Conservation (phyloP, 2,797 vertebrate genomes). For the Adrianichthys oophorus region DNA sequence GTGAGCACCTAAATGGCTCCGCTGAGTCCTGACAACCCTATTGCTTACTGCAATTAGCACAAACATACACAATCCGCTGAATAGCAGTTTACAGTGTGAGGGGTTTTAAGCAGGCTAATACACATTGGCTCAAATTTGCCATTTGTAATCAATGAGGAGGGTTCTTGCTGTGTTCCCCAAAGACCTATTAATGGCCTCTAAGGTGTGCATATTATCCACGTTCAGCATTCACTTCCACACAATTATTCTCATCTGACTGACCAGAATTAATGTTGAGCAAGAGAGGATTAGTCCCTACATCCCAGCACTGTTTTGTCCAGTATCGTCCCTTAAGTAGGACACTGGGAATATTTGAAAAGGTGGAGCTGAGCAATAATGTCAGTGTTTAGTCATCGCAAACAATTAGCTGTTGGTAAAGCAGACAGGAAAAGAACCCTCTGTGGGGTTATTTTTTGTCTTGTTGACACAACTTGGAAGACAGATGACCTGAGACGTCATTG, state of each 20-base stretch:
- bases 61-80: slow-evolving; percentile 68
- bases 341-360: slow-evolving; percentile 46
- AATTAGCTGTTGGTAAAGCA: slow-evolving; percentile 23
- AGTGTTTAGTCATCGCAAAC: slow-evolving; percentile 21
- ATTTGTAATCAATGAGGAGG: slow-evolving; percentile 77
- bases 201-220: slow-evolving; percentile 75
- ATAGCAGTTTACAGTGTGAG: slow-evolving; percentile 68
- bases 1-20: slow-evolving; percentile 74
- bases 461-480: not conserved
- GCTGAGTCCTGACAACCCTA: slow-evolving; percentile 75
- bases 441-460: not conserved
- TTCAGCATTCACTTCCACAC: slow-evolving; percentile 72
- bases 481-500: too few relatives aligned
- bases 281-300: slow-evolving; percentile 53
- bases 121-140: slow-evolving; percentile 73
- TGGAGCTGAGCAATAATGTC: slow-evolving; percentile 22
- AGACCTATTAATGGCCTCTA: slow-evolving; percentile 76
- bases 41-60: slow-evolving; percentile 81
- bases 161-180: slow-evolving; percentile 65
- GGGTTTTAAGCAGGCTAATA: slow-evolving; percentile 57
- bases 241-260: slow-evolving; percentile 77
- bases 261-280: slow-evolving; percentile 75
- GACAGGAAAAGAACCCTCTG: slow-evolving; percentile 21
- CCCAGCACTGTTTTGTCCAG: slow-evolving; percentile 65
- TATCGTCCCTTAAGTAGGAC: slow-evolving; percentile 68